Base-by-base conservation (phyloP, 2,888 invertebrate genomes). In the Athalia circularis region DNA sequence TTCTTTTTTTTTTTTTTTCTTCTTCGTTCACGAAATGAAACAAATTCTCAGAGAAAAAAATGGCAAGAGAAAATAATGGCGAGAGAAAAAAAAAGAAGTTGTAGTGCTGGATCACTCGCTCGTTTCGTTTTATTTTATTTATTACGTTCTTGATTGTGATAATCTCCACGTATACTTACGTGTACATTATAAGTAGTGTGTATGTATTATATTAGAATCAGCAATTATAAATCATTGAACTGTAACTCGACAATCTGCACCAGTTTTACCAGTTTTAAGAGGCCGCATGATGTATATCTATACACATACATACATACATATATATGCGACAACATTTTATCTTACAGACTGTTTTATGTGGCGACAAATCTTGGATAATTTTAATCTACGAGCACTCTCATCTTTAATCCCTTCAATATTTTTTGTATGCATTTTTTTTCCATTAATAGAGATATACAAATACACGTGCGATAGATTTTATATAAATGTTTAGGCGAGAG, bases 201-300 rank as follows among this genome's bases (percentile, higher is more conserved):
- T 65, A 65, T 48, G 45, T 48, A 47, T 8, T n/a, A 2, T 50
- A n/a, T n/a, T n/a, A 48, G 4, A 45, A 67, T 9, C 52, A 11
- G 70, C 57, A 70, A 70, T 72, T 72, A 72, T 59, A 72, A 59
- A 59, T 57, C 59, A 15, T 59, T 72, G 70, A 72, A 72, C 70
- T 57, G 45, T 47, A 43, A 57, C 9, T 11, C 45, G 43, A 13
- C 29, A 45, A 29, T 50, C 8, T 29, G 29, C 29, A 29, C 1
- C 29, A 29, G 29, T 29, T 29, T 29, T 54, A 11, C n/a, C n/a
- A 11, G 8, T 54, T 54, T 54, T 54, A 11, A 3, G 8, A 11
- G 54, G 3, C 54, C n/a, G 54, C n/a, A 62, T 15, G 15, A 5
- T 29, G 29, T 11, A 15, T 62, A 29, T 29, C 0, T 2, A 29